These are phyloP conservation scores for Champsocephalus esox DNA, from an alignment of 2,797 vertebrate genomes.

Conservation along the genomic window DNA sequence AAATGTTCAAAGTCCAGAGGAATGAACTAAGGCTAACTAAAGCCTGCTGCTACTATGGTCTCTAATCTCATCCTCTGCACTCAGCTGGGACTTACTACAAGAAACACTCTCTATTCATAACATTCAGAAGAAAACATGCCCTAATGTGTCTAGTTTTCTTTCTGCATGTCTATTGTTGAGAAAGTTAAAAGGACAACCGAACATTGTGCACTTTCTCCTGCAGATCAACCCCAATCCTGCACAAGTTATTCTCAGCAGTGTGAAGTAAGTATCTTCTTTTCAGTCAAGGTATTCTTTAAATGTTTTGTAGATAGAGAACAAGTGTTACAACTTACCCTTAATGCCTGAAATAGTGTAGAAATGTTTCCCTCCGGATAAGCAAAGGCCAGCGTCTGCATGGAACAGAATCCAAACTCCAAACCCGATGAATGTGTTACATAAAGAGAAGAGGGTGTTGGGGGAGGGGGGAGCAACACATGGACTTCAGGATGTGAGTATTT, in stretches of 20 bases:
- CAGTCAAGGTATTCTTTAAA: background rate
- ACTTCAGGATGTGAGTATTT: constrained; percentile 8
- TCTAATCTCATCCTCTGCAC: constrained; percentile 15
- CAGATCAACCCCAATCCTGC: background rate
- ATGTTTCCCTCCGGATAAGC: constrained; percentile 3
- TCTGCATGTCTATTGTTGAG: background rate
- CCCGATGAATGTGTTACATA: constrained; percentile 46
- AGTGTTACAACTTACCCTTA: constrained; percentile 48
- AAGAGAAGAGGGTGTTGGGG: constrained; percentile 19
- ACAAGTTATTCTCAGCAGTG: background rate
- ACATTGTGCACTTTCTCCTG: background rate
- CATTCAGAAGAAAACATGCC: background rate
- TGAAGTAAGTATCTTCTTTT: background rate
- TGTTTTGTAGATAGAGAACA: background rate
- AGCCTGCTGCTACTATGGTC: background rate
- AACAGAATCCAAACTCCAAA: constrained; percentile 38
- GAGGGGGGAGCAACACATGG: constrained; percentile 10
- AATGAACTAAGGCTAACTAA: background rate
- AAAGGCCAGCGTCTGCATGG: background rate
- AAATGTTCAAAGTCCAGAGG: constrained; percentile 30
- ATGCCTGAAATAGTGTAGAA: constrained; percentile 23
- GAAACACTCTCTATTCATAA: background rate
- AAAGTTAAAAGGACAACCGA: background rate
- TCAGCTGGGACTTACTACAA: background rate
- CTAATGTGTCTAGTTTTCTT: background rate